These are phyloP conservation scores for Polydrusus cervinus DNA, from an alignment of 2,888 invertebrate species.

Conservation along the genomic window DNA sequence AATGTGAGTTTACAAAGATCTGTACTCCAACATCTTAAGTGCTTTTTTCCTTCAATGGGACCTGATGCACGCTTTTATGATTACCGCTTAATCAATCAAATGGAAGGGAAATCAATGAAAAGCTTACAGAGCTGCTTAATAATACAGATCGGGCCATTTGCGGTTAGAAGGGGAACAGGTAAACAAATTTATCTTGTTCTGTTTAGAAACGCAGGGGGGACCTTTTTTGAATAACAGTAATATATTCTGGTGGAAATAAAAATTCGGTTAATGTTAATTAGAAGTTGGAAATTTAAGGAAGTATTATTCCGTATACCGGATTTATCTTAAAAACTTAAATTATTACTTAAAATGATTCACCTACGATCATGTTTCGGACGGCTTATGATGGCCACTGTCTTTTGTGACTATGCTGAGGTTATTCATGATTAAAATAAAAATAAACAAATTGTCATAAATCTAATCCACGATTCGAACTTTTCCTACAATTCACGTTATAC, in stretches of 20 bases:
- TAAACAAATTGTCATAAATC: too few species aligned
- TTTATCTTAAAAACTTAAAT: too few species aligned
- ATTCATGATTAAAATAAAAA: too few species aligned
- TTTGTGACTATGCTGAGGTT: too few species aligned
- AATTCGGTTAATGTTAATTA: background rate
- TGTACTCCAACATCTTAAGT: constrained; percentile 17
- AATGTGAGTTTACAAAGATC: constrained; percentile 1
- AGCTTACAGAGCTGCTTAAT: constrained; percentile 36
- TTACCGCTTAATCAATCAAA: constrained; percentile 47
- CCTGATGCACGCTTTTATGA: constrained; percentile 34
- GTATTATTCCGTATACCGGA: too few species aligned
- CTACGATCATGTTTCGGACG: too few species aligned
- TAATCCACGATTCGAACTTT: too few species aligned
- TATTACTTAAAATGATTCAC: too few species aligned
- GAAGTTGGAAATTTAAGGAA: too few species aligned
- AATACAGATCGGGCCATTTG: constrained; percentile 38
- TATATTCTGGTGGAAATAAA: constrained; percentile 24
- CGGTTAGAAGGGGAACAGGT: constrained; percentile 21
- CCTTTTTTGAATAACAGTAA: constrained; percentile 14
- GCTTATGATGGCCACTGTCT: too few species aligned
- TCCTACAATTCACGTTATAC: too few species aligned
- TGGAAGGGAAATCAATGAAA: constrained; percentile 30
- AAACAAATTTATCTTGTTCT: constrained; percentile 38
- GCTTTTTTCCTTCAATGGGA: constrained; percentile 33
- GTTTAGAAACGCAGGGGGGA: background rate